A percentile compares a stretch with the other conserved stretches of the same genome.
phyloP scores from a whole-genome alignment of 2,797 vertebrate genomes.

The Kryptopterus vitreolus region DNA sequence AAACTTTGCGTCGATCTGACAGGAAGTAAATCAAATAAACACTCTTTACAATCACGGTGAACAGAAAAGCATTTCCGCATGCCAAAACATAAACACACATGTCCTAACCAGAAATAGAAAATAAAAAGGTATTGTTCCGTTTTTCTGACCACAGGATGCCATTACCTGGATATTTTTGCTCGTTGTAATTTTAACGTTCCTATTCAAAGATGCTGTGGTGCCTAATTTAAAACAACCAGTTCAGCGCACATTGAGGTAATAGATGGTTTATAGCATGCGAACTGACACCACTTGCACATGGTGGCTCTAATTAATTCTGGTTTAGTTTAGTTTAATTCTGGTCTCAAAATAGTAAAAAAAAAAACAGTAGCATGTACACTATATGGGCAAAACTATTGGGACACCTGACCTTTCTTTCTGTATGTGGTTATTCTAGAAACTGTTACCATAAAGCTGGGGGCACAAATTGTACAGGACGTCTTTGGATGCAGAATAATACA shows the following conservation, averaged over 20 bases:
- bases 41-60: neutral
- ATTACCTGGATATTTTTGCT: slow-evolving; percentile 4
- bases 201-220: no score
- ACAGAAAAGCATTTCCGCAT: neutral
- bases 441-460: no score
- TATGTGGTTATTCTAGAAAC: no score
- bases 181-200: neutral
- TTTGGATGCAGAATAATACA: no score
- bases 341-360: no score
- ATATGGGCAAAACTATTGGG: no score
- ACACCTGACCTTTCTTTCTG: no score
- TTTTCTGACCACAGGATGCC: slow-evolving; percentile 22
- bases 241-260: neutral
- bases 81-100: neutral
- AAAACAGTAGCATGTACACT: no score
- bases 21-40: neutral
- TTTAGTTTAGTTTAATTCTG: no score
- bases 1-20: neutral
- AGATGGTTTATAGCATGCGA: neutral
- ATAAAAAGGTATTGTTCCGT: neutral
- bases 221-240: neutral
- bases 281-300: neutral
- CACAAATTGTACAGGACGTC: no score
- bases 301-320: neutral
- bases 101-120: neutral